These are phyloP conservation scores for Hyposmocoma kahamanoa DNA, from an alignment of 1,140 invertebrate species.

Conservation along the genomic window DNA sequence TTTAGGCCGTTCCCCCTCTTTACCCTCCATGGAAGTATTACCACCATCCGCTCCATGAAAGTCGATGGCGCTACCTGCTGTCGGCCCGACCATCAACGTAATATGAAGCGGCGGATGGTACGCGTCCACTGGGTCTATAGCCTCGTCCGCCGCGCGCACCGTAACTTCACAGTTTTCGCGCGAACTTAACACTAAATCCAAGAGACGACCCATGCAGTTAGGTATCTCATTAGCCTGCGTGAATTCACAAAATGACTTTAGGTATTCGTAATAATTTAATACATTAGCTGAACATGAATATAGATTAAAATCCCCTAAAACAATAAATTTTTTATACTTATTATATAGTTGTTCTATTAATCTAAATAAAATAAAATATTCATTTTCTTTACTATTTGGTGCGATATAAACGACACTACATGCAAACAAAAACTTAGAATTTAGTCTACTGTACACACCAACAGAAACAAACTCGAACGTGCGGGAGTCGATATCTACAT, in stretches of 20 bases:
- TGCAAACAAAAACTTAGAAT: constrained; percentile 16
- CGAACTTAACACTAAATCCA: constrained; percentile 22
- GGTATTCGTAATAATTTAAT: constrained; percentile 25
- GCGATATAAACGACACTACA: constrained; percentile 21
- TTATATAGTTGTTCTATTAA: constrained; percentile 20
- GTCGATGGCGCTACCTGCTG: background rate
- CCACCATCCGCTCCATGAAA: background rate
- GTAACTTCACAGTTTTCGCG: background rate
- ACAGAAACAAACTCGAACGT: constrained; percentile 23
- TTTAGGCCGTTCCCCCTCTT: background rate
- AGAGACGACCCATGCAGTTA: constrained; percentile 19
- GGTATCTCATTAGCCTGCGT: constrained; percentile 20
- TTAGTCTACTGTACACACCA: constrained; percentile 13
- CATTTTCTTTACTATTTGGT: constrained; percentile 12
- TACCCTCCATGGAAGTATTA: background rate
- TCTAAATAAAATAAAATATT: constrained; percentile 21
- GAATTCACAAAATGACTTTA: constrained; percentile 21
- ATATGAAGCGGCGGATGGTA: constrained; percentile 14
- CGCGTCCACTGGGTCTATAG: constrained; percentile 10
- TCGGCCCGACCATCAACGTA: background rate
- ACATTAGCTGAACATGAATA: constrained; percentile 18
- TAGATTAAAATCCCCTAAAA: constrained; percentile 28
- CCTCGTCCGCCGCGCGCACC: constrained; percentile 9
- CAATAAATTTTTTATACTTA: constrained; percentile 13
- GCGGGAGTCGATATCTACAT: constrained; percentile 4